Evolutionary conservation across 1,140 invertebrate species (phyloP), one percentile per base, ranked within the genome.

Genomic region (Microplitis mediator): DNA sequence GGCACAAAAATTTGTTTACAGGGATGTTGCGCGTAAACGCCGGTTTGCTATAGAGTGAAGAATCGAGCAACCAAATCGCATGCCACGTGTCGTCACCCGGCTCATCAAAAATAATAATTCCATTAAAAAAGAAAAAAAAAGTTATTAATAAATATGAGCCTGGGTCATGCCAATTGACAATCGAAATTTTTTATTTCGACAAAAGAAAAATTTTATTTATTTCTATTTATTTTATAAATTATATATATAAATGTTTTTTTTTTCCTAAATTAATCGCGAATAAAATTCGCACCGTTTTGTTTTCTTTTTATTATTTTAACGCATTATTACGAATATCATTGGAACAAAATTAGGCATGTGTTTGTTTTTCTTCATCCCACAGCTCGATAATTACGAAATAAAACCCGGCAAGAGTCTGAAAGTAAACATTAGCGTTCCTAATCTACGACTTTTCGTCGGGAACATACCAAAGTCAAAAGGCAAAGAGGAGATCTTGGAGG

Each of bases 391-490:
- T 94, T 94, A 98, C 91, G 97, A 98, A 96, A 98, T 99, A 93
- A 96, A 95, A 93, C 94, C 95, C 89, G 97, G 97, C 91, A 98
- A 98, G 93, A 93, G 93, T 90, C 93, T 99, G 90, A 99, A 98
- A 97, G 97, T 99, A 91, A 99, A 99, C 93, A 96, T 99, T 93
- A 99, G 97, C 89, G 95, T 99, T 92, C 97, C 97, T 90, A 99
- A 99, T 93, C 95, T 98, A 89, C 96, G 97, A 91, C 95, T 99
- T 92, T 99, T 99, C 93, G 95, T 99, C 91, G 98, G 98, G 91
- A 99, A 99, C 93, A 99, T 99, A 94, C 98, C 98, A 92, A 99
- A 99, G 93, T 98, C 95, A 91, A 99, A 99, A 95, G 95, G 96
- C 91, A 98, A 97, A 96, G 97, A 99, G 91, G 97, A 99, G 93